Percentiles rank a stretch among this genome's conserved stretches.
Evolutionary conservation across 2,888 invertebrate genomes (phyloP).

Genomic region (Neuroscelio doddi): DNA sequence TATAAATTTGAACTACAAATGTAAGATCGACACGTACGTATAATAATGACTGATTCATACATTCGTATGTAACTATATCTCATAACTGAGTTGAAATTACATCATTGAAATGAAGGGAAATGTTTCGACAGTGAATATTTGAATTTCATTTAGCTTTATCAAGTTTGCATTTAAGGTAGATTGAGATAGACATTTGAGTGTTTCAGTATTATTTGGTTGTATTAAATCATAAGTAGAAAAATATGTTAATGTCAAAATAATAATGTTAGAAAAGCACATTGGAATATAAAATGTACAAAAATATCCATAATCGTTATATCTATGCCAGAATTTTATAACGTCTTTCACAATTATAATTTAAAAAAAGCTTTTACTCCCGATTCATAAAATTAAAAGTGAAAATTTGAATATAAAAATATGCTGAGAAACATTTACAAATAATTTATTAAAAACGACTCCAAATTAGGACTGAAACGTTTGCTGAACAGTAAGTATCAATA

Average conservation of each 20-base stretch:
- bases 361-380: no score
- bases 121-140: slow-evolving; percentile 30
- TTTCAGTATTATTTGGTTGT: slow-evolving; percentile 16
- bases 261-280: slow-evolving; percentile 9
- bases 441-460: no score
- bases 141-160: slow-evolving; percentile 33
- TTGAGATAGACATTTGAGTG: slow-evolving; percentile 4
- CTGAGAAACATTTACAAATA: no score
- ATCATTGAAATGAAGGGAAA: slow-evolving; percentile 16
- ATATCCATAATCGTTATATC: no score
- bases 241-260: slow-evolving; percentile 3
- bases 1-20: slow-evolving; percentile 24
- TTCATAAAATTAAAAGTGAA: no score
- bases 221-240: slow-evolving; percentile 3
- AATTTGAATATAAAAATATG: no score
- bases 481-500: no score
- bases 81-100: slow-evolving; percentile 10
- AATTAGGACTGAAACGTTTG: no score
- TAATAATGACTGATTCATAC: slow-evolving; percentile 25
- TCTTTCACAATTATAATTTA: no score
- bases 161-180: slow-evolving; percentile 20
- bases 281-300: background rate
- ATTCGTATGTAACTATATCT: slow-evolving; percentile 11
- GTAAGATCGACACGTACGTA: slow-evolving; percentile 20
- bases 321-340: no score